Evolutionary conservation across 2,797 vertebrate species (phyloP).

Genomic region (Hippopotamyrus pictus): DNA sequence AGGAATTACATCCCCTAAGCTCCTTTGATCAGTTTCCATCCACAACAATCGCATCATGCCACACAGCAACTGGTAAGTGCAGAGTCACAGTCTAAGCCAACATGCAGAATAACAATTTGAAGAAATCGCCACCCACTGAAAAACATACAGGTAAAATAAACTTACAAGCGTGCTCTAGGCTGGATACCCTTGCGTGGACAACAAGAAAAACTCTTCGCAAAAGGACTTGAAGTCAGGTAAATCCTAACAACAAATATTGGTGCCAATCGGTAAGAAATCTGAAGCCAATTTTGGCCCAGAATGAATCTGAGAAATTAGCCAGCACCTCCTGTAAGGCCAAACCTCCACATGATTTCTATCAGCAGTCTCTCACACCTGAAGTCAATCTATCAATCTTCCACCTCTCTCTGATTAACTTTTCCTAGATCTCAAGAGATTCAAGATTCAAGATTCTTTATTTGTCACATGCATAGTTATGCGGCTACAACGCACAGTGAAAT

Average conservation of each 20-base stretch:
- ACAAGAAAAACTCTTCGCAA: neutral
- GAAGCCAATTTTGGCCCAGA: neutral
- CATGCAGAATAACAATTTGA: slow-evolving; percentile 28
- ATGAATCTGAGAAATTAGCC: neutral
- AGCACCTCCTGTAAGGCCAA: neutral
- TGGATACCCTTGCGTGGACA: neutral
- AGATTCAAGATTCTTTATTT: too few species aligned
- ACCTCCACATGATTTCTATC: neutral
- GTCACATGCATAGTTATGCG: too few species aligned
- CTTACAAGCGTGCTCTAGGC: neutral
- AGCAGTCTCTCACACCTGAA: neutral
- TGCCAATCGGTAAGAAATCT: neutral
- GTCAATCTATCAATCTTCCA: neutral
- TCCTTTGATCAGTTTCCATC: neutral
- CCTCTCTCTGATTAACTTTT: neutral
- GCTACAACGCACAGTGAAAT: too few species aligned
- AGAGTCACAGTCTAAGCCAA: slow-evolving; percentile 16
- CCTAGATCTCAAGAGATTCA: neutral
- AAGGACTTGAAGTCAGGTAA: neutral
- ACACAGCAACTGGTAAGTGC: neutral
- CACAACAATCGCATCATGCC: neutral
- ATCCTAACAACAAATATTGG: neutral
- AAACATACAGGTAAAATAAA: neutral
- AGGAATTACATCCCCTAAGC: neutral
- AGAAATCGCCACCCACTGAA: neutral